Evolutionary conservation across 2,888 invertebrate species (phyloP).

Genomic region (Cryptosula pallasiana): DNA sequence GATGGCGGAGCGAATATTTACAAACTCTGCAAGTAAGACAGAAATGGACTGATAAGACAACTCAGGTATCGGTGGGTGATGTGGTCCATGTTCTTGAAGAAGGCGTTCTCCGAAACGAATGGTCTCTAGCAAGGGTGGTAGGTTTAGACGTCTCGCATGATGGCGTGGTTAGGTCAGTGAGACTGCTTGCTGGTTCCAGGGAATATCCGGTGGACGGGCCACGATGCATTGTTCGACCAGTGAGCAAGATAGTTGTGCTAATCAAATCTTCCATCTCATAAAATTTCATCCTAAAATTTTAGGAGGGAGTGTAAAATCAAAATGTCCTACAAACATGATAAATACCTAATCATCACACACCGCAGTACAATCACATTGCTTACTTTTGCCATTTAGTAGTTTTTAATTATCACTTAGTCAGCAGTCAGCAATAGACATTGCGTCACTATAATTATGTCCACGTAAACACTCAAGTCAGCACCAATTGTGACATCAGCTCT

Average conservation of each 20-base stretch:
- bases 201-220: neutral
- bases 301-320: too few species aligned
- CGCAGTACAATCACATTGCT: too few species aligned
- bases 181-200: neutral
- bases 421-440: too few species aligned
- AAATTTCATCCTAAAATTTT: too few species aligned
- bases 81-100: slow-evolving; percentile 17
- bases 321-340: too few species aligned
- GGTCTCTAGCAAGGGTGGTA: neutral
- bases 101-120: neutral
- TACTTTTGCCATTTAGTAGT: too few species aligned
- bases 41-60: slow-evolving; percentile 8
- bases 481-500: too few species aligned
- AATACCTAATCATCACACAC: too few species aligned
- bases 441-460: too few species aligned
- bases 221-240: neutral
- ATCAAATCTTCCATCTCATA: too few species aligned
- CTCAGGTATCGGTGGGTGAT: slow-evolving; percentile 11
- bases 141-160: neutral
- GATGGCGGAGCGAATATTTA: slow-evolving; percentile 11
- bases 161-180: neutral
- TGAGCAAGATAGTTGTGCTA: slow-evolving; percentile 15
- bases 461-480: too few species aligned
- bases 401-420: too few species aligned
- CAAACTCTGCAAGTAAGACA: slow-evolving; percentile 16